Conservation (phyloP, 1,140 invertebrate species). For the Drosophila parabipectinata region DNA sequence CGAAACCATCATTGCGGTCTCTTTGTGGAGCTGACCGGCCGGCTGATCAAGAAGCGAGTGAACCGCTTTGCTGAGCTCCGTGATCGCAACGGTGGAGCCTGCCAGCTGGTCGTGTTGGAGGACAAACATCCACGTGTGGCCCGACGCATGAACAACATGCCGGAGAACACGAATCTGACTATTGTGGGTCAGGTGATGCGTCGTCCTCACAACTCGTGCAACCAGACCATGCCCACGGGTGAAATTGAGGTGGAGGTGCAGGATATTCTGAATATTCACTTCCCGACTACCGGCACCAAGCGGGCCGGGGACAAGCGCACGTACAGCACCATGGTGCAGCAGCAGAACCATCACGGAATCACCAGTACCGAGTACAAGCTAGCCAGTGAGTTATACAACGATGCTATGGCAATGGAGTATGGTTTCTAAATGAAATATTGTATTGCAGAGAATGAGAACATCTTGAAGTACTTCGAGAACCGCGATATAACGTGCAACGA, state of each 20-base stretch:
- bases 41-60: constrained; percentile 81
- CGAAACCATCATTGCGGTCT: constrained; percentile 76
- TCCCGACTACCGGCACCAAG: constrained; percentile 63
- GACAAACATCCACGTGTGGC: constrained; percentile 80
- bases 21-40: constrained; percentile 82
- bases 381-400: constrained; percentile 63
- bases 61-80: constrained; percentile 83
- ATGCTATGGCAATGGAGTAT: not conserved
- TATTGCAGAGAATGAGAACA: constrained; percentile 77
- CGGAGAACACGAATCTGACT: constrained; percentile 80
- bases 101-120: constrained; percentile 84
- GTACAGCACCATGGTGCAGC: constrained; percentile 73
- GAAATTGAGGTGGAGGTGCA: constrained; percentile 84
- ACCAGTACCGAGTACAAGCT: constrained; percentile 83
- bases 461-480: constrained; percentile 85
- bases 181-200: constrained; percentile 81
- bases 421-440: not conserved
- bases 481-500: constrained; percentile 91
- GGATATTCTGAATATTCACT: constrained; percentile 80
- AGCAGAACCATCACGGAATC: constrained; percentile 72
- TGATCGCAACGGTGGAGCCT: constrained; percentile 82
- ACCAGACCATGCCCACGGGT: constrained; percentile 84
- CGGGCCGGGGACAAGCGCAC: constrained; percentile 71
- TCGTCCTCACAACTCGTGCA: constrained; percentile 77
- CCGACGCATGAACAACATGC: constrained; percentile 84